Evolutionary conservation across 2,888 invertebrate genomes (phyloP).

Genomic region (Oxyscelio sp.): DNA sequence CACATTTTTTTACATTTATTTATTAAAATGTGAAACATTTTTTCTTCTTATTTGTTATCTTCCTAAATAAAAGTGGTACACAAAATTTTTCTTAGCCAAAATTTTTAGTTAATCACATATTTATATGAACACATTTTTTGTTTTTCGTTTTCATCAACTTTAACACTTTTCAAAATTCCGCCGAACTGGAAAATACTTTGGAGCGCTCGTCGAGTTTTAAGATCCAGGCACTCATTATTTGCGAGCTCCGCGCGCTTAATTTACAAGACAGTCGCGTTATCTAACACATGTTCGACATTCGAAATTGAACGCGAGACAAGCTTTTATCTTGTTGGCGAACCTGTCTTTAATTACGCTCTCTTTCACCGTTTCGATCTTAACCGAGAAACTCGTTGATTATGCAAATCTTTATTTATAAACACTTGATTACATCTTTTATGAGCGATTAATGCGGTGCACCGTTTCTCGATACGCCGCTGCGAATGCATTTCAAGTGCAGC

Average conservation of each 20-base stretch:
- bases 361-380: conserved; percentile 53
- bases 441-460: conserved; percentile 87
- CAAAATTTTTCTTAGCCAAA: no score
- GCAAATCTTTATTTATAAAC: conserved; percentile 88
- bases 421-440: conserved; percentile 87
- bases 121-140: no score
- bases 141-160: no score
- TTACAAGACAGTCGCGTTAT: conserved; percentile 63
- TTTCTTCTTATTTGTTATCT: no score
- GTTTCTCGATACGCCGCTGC: conserved; percentile 79
- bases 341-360: conserved; percentile 69
- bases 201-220: no score
- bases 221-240: no score
- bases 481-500: conserved; percentile 81
- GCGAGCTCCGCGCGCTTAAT: conserved; percentile 27
- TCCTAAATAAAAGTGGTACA: no score
- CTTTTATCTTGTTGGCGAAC: conserved; percentile 61
- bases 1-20: no score
- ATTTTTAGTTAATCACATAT: no score
- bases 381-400: conserved; percentile 87
- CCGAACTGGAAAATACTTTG: no score
- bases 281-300: conserved; percentile 72
- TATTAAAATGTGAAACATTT: no score
- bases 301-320: conserved; percentile 64
- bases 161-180: no score